Evolutionary conservation across 1,140 invertebrate species (phyloP).

Genomic region (Condylostylus longicornis): DNA sequence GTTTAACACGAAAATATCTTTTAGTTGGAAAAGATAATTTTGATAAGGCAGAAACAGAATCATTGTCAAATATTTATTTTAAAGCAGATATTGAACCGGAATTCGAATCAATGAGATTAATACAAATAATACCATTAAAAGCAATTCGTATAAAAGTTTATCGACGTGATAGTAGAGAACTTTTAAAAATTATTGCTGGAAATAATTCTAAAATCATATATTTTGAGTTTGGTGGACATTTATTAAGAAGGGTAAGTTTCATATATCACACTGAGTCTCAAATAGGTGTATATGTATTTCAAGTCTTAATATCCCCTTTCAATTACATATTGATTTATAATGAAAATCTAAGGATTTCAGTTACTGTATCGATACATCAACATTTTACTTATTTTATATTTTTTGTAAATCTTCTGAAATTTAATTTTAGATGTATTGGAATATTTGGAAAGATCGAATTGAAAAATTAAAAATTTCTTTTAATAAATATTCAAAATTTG

Average conservation of each 20-base stretch:
- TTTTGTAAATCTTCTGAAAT: too few relatives aligned
- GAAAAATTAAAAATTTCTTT: background rate
- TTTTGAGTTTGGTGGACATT: conserved; percentile 33
- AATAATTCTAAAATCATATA: conserved; percentile 31
- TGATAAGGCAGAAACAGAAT: background rate
- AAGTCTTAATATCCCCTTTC: too few relatives aligned
- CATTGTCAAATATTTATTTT: background rate
- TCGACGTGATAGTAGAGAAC: conserved; percentile 30
- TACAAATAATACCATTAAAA: conserved; percentile 39
- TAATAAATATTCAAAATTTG: too few relatives aligned
- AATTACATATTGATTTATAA: too few relatives aligned
- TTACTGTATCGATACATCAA: too few relatives aligned
- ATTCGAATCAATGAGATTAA: conserved; percentile 40
- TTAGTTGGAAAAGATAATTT: conserved; percentile 36
- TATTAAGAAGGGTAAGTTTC: conserved; percentile 28
- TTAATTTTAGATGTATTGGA: conserved; percentile 32
- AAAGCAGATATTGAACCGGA: conserved; percentile 11
- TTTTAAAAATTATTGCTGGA: conserved; percentile 40
- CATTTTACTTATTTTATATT: too few relatives aligned
- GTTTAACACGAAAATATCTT: conserved; percentile 38
- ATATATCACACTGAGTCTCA: too few relatives aligned
- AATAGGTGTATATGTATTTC: too few relatives aligned
- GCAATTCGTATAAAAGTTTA: conserved; percentile 39
- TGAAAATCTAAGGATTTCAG: too few relatives aligned
- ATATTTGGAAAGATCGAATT: conserved; percentile 31